Evolutionary conservation across 1,140 invertebrate species (phyloP), one percentile per base, ranked within the genome.

Genomic region (Pemphigus obesinymphae): DNA sequence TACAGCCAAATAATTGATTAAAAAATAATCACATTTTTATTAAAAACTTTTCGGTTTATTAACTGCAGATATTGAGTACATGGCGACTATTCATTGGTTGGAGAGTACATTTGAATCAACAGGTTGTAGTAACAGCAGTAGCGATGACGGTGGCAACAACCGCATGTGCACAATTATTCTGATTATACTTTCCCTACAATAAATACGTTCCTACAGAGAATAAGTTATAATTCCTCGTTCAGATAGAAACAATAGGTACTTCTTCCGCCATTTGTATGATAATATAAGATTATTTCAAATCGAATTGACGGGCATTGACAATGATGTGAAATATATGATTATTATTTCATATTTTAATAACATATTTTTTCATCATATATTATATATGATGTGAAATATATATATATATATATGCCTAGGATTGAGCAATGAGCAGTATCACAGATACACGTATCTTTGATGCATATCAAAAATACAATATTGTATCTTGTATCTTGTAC

Each of bases 81-180:
- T n/a, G n/a, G 50, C 10, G 37, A 45, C 43, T 29, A 43, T 48
- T 48, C 23, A 48, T 72, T 48, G 26, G 43, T 48, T 48, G 55
- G 53, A 13, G 26, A 37, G 75, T 78, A 20, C 34, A 61, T 45
- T 61, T 0, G 23, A 78, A 78, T 78, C 75, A 78, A 78, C 75
- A 78, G 53, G 75, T 78, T 17, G 53, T 29, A 58, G 23, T 29
- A 26, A 5, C 10, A 29, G 40, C 5, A 72, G 17, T 78, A 43
- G 40, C 11, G 29, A 13, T 75, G 29, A 53, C 45, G 72, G 20
- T 17, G 20, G 11, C 40, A 45, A 7, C n/a, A 43, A 78, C 73
- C 31, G 8, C 7, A 40, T 11, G 13, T 55, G 13, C 23, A 26
- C 6, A 26, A 61, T n/a, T n/a, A n/a, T 58, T 20, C 37, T 40